Conservation (phyloP, 2,797 vertebrate genomes). For the Typhlichthys subterraneus region DNA sequence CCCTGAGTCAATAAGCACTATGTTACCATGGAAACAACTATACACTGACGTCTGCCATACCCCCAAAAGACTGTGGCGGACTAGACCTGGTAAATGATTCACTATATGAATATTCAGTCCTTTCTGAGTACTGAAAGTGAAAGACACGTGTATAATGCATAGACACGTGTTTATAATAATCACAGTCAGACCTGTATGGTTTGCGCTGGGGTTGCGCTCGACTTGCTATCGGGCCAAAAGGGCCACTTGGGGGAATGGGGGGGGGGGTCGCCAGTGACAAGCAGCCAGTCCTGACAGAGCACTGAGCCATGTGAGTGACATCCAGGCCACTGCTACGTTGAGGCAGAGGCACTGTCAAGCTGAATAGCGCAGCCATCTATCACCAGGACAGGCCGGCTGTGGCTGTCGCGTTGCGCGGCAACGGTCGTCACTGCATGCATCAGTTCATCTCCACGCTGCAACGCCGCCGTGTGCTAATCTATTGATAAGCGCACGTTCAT, state of each 20-base stretch:
- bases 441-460: slow-evolving; percentile 11
- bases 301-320: slow-evolving; percentile 37
- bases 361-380: slow-evolving; percentile 37
- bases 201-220: not conserved
- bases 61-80: slow-evolving; percentile 14
- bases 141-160: not conserved
- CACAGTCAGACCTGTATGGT: not conserved
- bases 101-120: not conserved
- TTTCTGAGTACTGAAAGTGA: not conserved
- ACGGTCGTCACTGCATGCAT: not conserved
- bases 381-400: slow-evolving; percentile 17
- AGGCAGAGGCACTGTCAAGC: slow-evolving; percentile 37
- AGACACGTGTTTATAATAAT: not conserved
- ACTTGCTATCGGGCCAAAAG: slow-evolving; percentile 10
- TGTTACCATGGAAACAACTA: slow-evolving; percentile 50
- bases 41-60: slow-evolving; percentile 7
- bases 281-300: slow-evolving; percentile 11
- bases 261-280: slow-evolving; percentile 8
- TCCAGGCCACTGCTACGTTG: slow-evolving; percentile 31
- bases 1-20: slow-evolving; percentile 35
- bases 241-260: not conserved
- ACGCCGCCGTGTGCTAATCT: not conserved
- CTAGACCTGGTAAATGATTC: slow-evolving; percentile 7
- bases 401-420: slow-evolving; percentile 10
- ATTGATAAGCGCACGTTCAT: not conserved